Conservation (phyloP, 2,797 vertebrate species). For the Melanotaenia trifasciata region DNA sequence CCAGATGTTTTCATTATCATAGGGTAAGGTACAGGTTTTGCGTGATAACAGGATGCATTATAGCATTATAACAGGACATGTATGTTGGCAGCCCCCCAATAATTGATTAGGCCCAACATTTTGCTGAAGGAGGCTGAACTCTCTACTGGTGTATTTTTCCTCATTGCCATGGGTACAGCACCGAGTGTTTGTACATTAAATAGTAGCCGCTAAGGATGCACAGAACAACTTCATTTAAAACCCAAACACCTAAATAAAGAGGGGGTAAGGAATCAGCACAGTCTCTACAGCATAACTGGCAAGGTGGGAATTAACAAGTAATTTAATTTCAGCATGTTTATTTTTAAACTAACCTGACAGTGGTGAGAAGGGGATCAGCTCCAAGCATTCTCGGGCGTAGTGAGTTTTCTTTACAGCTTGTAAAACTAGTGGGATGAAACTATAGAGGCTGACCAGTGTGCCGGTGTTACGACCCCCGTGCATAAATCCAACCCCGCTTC, state of each 20-base stretch:
- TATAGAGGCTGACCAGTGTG: not conserved
- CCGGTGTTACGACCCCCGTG: not conserved
- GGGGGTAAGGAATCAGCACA: not conserved
- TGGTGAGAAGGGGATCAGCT: not conserved
- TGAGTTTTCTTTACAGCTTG: not conserved
- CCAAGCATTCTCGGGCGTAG: not conserved
- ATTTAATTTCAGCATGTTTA: not conserved
- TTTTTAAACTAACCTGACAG: not conserved
- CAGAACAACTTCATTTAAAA: not conserved
- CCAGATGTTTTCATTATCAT: not conserved
- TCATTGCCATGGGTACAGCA: not conserved
- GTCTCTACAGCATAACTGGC: not conserved
- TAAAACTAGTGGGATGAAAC: not conserved
- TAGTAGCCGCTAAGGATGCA: conserved; percentile 15
- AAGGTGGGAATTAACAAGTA: not conserved
- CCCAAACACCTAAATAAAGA: not conserved
- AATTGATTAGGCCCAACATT: conserved; percentile 10
- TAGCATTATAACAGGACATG: too few species aligned
- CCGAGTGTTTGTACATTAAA: conserved; percentile 38
- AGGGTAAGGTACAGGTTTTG: not conserved
- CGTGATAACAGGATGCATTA: not conserved
- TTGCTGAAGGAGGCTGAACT: conserved; percentile 16
- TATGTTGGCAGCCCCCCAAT: not conserved
- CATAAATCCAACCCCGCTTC: not conserved
- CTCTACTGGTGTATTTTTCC: not conserved